Evolutionary conservation across 2,797 vertebrate species (phyloP).

Genomic region (Hemibagrus guttatus): DNA sequence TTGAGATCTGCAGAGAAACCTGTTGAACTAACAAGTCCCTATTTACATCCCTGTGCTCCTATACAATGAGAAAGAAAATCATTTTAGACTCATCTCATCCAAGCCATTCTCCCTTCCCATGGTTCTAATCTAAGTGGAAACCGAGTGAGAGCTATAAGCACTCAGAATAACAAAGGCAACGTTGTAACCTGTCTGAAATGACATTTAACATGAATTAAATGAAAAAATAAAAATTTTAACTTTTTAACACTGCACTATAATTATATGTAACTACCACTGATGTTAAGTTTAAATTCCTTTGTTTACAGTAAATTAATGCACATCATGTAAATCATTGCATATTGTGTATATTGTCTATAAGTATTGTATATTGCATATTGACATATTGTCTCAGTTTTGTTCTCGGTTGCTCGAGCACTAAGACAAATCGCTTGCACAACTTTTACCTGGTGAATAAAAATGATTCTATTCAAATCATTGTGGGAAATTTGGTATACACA

Average conservation of each 20-base stretch:
- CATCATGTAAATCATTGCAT: neutral
- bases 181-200: neutral
- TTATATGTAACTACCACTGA: neutral
- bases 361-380: neutral
- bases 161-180: neutral
- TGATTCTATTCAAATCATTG: neutral
- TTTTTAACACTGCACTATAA: neutral
- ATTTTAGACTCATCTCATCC: neutral
- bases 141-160: neutral
- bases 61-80: neutral
- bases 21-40: neutral
- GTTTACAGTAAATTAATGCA: neutral
- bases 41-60: neutral
- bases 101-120: neutral
- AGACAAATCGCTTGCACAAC: neutral
- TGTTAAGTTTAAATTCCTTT: neutral
- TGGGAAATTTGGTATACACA: neutral
- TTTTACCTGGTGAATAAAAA: neutral
- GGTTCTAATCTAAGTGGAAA: neutral
- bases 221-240: too few relatives aligned
- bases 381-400: neutral
- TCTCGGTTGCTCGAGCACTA: neutral
- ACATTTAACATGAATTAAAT: too few relatives aligned
- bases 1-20: neutral
- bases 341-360: neutral